Conservation (phyloP, 2,113 vertebrate genomes). For the Catharus minimus region DNA sequence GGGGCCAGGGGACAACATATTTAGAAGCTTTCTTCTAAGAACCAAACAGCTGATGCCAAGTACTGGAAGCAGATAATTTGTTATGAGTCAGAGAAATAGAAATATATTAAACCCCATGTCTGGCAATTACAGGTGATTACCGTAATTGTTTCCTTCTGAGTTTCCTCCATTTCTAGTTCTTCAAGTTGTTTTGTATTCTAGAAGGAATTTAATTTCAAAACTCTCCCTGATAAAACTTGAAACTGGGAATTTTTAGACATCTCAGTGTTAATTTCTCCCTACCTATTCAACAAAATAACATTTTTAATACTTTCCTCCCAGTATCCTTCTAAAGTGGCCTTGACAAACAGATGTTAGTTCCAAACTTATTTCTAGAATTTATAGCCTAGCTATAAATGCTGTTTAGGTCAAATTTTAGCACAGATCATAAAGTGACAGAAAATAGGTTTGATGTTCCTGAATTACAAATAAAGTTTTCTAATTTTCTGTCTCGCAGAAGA, state of each 20-base stretch:
- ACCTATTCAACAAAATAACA: neutral
- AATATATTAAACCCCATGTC: neutral
- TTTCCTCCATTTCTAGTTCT: neutral
- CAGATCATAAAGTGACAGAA: neutral
- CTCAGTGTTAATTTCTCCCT: neutral
- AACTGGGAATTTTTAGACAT: neutral
- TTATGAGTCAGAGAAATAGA: neutral
- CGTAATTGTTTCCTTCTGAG: neutral
- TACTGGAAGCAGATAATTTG: neutral
- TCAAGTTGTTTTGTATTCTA: neutral
- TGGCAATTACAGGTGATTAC: neutral
- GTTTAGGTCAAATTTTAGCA: conserved; percentile 6
- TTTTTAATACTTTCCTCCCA: neutral
- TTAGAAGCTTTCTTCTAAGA: neutral
- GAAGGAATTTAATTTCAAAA: neutral
- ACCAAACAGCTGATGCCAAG: neutral
- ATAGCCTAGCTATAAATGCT: neutral
- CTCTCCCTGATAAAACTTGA: neutral
- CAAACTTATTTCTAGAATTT: conserved; percentile 8
- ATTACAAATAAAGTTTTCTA: neutral
- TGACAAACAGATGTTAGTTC: conserved; percentile 3
- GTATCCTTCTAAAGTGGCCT: neutral
- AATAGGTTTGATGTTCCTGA: neutral
- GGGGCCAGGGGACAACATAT: neutral
- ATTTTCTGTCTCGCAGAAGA: neutral